Evolutionary conservation across 1,140 invertebrate species (phyloP), one percentile per base, ranked within the genome.

Genomic region (Cydia splendana): DNA sequence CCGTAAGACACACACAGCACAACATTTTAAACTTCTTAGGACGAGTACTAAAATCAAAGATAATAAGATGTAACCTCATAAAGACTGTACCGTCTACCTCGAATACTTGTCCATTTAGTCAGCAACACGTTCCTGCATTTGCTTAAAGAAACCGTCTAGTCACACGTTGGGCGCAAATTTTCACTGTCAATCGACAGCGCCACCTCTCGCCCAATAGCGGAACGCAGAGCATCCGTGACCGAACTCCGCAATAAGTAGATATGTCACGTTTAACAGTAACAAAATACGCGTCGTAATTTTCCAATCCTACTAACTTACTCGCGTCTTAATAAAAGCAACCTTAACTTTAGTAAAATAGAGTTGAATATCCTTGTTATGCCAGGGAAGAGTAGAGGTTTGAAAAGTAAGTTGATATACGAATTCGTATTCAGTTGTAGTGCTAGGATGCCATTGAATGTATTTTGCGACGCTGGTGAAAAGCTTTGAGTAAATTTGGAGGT

Each of bases 81-180:
- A 51, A 51, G 6, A 51, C 15, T 51, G 48, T 51, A 4, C 15
- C 13, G 0, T 24, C 24, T 10, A 10, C 5, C 45, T 12, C 15
- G 48, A 20, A 57, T 20, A 57, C 53, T 3, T 57, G 4, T 18
- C 15, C 53, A 18, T 57, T 15, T 18, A 57, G n/a, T 15, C 48
- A 51, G 13, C 1, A 51, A 15, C 48, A 51, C 48, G 48, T 51
- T 15, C 48, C n/a, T 9, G 53, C n/a, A 57, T 57, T 18, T 57
- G 5, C 53, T 57, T 51, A 57, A 57, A 57, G n/a, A 57, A 57
- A 57, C 53, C 65, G 76, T 75, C 73, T 57, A 75, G 82, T 82
- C 82, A 84, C 85, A 77, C 78, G 85, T 82, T 87, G 88, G 86
- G 88, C 87, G 87, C 87, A 87, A 91, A 89, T 87, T 86, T 82